These are phyloP conservation scores for Capitulum mitella DNA, from an alignment of 2,888 invertebrate species.

Conservation along the genomic window DNA sequence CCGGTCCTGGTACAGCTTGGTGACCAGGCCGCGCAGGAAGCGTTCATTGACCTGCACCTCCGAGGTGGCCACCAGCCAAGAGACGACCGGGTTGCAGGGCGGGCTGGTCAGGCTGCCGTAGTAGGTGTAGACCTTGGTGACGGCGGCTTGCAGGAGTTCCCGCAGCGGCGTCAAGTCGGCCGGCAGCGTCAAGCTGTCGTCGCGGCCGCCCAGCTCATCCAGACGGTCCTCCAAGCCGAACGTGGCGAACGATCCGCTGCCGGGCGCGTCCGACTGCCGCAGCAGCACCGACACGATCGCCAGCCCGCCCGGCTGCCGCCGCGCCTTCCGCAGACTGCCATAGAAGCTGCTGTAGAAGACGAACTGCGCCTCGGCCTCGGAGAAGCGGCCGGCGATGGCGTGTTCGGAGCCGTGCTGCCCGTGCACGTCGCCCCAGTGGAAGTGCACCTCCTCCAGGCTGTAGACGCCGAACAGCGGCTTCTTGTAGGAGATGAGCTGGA, in stretches of 20 bases:
- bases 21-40: not conserved
- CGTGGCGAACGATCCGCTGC: not conserved
- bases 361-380: not conserved
- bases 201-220: not conserved
- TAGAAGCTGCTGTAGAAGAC: conserved; percentile 12
- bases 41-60: not conserved
- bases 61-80: not conserved
- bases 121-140: not conserved
- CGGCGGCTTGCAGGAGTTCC: not conserved
- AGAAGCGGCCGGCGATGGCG: not conserved
- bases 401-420: conserved; percentile 3
- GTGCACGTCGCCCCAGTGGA: not conserved
- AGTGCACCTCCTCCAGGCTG: not conserved
- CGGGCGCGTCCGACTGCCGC: too few relatives aligned
- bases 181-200: not conserved
- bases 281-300: not conserved
- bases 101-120: conserved; percentile 11
- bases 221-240: not conserved
- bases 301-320: not conserved
- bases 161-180: conserved; percentile 11
- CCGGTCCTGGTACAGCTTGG: not conserved
- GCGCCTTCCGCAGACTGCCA: not conserved
- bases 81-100: conserved; percentile 11
- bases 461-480: conserved; percentile 21
- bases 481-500: conserved; percentile 8